These are phyloP conservation scores for Ceratotherium simum DNA, from an alignment of 2,113 vertebrate genomes.

Conservation along the genomic window DNA sequence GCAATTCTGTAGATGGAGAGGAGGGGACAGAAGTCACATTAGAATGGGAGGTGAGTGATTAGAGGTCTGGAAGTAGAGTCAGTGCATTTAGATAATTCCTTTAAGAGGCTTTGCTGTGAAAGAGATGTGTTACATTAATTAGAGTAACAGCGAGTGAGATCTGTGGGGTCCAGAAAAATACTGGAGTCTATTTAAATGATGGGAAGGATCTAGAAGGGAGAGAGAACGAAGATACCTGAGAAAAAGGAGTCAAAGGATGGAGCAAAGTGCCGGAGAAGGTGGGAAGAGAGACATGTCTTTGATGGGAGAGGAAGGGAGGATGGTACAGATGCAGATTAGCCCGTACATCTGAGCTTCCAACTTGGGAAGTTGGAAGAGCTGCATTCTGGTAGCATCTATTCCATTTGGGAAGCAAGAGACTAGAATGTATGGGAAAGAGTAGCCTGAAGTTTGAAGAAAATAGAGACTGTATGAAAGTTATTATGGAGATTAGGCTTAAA, in stretches of 20 bases:
- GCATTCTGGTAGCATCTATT: neutral
- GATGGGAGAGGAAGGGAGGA: neutral
- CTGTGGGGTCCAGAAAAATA: neutral
- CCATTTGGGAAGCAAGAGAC: neutral
- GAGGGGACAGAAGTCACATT: neutral
- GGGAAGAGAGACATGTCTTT: neutral
- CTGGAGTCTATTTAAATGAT: neutral
- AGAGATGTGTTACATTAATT: neutral
- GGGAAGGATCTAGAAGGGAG: neutral
- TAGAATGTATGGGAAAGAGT: neutral
- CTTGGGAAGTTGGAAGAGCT: neutral
- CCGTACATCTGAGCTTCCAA: neutral
- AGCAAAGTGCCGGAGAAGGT: neutral
- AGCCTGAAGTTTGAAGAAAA: neutral
- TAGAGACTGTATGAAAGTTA: neutral
- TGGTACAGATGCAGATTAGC: neutral
- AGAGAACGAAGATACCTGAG: neutral
- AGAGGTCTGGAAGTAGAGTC: neutral
- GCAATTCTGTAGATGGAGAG: neutral
- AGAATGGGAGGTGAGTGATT: neutral
- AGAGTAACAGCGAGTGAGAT: neutral
- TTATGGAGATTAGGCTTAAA: neutral
- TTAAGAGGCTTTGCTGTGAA: neutral
- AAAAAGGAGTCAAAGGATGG: neutral
- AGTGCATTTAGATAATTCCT: neutral